These are phyloP conservation scores for Cepaea hortensis DNA, from an alignment of 2,888 invertebrate species.

Conservation along the genomic window DNA sequence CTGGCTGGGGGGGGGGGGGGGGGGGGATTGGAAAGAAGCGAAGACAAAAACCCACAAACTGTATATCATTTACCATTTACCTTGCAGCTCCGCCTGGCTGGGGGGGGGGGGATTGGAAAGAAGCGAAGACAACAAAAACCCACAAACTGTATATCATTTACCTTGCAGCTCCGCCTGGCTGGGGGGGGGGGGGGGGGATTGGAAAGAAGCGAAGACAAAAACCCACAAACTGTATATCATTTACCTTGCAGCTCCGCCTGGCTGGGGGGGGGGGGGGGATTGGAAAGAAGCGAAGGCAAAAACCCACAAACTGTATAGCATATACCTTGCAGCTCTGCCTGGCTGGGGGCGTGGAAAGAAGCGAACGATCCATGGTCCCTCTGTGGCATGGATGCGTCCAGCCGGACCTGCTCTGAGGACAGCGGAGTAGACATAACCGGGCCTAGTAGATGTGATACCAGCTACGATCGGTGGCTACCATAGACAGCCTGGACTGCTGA, in stretches of 20 bases:
- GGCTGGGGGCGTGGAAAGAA: slow-evolving; percentile 59
- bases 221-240: background rate
- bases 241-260: slow-evolving; percentile 69
- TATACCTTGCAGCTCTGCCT: slow-evolving; percentile 69
- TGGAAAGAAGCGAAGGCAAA: slow-evolving; percentile 33
- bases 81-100: slow-evolving; percentile 69
- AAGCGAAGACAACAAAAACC: too few relatives aligned
- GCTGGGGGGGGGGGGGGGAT: slow-evolving; percentile 61
- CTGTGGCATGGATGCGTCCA: slow-evolving; percentile 59
- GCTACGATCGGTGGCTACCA: background rate
- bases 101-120: slow-evolving; percentile 61
- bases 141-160: too few relatives aligned
- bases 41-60: too few relatives aligned
- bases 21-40: too few relatives aligned
- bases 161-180: too few relatives aligned
- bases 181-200: too few relatives aligned
- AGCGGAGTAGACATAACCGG: slow-evolving; percentile 19
- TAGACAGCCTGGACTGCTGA: too few relatives aligned
- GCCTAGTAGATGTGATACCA: background rate
- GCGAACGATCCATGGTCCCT: slow-evolving; percentile 68
- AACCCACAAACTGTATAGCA: too few relatives aligned
- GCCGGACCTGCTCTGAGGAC: slow-evolving; percentile 31
- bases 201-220: too few relatives aligned
- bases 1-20: too few relatives aligned
- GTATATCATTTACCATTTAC: too few relatives aligned